phyloP scores from a whole-genome alignment of 2,113 vertebrate genomes.

The Caranx melampygus region DNA sequence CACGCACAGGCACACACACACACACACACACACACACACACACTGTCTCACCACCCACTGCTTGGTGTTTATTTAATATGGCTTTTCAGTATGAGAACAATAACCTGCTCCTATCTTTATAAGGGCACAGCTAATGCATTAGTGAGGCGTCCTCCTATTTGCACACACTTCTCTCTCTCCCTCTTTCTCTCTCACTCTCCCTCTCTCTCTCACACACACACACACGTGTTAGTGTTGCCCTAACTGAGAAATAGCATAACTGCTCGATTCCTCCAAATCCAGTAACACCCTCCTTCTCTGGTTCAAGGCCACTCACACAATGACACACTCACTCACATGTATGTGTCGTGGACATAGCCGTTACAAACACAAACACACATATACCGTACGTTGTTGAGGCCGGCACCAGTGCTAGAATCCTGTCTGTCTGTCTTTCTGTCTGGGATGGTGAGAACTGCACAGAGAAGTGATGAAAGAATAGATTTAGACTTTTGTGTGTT shows the following conservation, averaged over 20 bases:
- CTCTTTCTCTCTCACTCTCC: not conserved
- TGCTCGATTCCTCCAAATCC: constrained; percentile 27
- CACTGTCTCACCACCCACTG: constrained; percentile 56
- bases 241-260: constrained; percentile 61
- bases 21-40: constrained; percentile 37
- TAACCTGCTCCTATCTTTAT: constrained; percentile 74
- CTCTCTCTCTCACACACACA: constrained; percentile 29
- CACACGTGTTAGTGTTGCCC: constrained; percentile 22
- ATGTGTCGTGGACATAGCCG: not conserved
- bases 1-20: constrained; percentile 32
- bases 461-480: constrained; percentile 60
- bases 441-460: constrained; percentile 31
- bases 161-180: constrained; percentile 8
- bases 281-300: constrained; percentile 23
- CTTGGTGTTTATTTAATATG: constrained; percentile 78
- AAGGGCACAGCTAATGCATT: constrained; percentile 67
- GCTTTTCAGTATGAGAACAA: constrained; percentile 73
- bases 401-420: constrained; percentile 65
- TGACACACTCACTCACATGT: constrained; percentile 21
- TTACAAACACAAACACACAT: not conserved
- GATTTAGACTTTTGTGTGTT: constrained; percentile 67
- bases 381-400: constrained; percentile 12
- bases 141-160: constrained; percentile 36
- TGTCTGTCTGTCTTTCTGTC: constrained; percentile 50
- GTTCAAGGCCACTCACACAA: constrained; percentile 40